Evolutionary conservation across 2,888 invertebrate species (phyloP).

Genomic region (Crossocerus cetratus): DNA sequence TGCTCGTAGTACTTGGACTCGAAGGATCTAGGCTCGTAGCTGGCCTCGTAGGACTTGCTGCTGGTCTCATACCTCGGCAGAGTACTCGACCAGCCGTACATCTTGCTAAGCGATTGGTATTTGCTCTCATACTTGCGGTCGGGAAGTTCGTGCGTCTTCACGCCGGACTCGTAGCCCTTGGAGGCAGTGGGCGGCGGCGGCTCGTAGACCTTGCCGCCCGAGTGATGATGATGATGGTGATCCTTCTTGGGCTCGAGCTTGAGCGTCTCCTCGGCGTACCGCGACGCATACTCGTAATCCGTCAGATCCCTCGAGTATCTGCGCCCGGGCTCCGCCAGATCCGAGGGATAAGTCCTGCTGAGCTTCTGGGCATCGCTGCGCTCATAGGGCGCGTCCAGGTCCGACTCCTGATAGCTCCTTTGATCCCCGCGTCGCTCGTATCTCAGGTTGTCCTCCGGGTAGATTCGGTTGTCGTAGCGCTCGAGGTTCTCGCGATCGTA

Average conservation of each 20-base stretch:
- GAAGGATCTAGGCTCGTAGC: slow-evolving; percentile 50
- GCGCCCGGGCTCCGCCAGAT: slow-evolving; percentile 61
- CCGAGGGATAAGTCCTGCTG: slow-evolving; percentile 59
- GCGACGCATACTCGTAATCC: slow-evolving; percentile 71
- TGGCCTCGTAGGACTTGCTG: slow-evolving; percentile 58
- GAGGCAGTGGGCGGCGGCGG: slow-evolving; percentile 47
- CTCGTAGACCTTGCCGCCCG: slow-evolving; percentile 67
- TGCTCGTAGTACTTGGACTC: slow-evolving; percentile 61
- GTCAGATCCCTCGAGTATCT: slow-evolving; percentile 72
- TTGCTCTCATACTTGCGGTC: slow-evolving; percentile 64
- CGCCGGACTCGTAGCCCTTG: slow-evolving; percentile 74
- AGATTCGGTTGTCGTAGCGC: slow-evolving; percentile 71
- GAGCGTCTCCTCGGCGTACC: slow-evolving; percentile 73
- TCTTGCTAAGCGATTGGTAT: slow-evolving; percentile 68
- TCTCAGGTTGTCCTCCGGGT: slow-evolving; percentile 69
- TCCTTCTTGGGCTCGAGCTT: slow-evolving; percentile 73
- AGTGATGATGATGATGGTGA: slow-evolving; percentile 56
- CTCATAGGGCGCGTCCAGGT: slow-evolving; percentile 72
- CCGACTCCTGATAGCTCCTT: slow-evolving; percentile 73
- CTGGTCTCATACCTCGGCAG: slow-evolving; percentile 69
- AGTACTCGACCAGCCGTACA: slow-evolving; percentile 67
- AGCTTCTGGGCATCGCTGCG: slow-evolving; percentile 65
- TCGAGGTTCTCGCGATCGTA: slow-evolving; percentile 68
- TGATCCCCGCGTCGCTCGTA: slow-evolving; percentile 67
- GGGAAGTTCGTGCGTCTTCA: slow-evolving; percentile 70